Evolutionary conservation across 1,140 invertebrate species (phyloP), one percentile per base, ranked within the genome.

Genomic region (Sinonovacula constricta): DNA sequence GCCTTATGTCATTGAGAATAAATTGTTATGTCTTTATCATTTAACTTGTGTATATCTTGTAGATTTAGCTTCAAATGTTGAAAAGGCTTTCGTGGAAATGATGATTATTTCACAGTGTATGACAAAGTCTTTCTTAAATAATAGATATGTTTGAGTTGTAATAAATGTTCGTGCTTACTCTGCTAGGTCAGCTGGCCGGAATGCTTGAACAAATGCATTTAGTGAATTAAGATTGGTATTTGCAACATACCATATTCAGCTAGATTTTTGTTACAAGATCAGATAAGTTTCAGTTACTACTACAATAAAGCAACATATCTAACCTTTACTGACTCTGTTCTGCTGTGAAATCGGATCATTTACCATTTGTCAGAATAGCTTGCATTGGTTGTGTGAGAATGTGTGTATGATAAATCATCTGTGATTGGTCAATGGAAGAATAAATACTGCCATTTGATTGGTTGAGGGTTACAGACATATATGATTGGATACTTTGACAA

Each of bases 401-500:
- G 49, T 22, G 60, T 66, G 60, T 57, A 39, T 65, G 63, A 36
- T 51, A 59, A 60, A 53, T 76, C 51, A 67, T 76, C 72, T 76
- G 72, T 76, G 72, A 76, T 76, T 33, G 36, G 70, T 45, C 39
- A 45, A 45, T 45, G 31, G 34, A 22, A 39, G 39, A 15, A 24
- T 57, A 31, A 26, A n/a, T 51, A 26, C 34, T 76, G 62, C 72
- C 72, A 59, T 76, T 76, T 76, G 62, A 76, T 76, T 76, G 72
- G 72, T 63, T 67, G 33, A 76, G 63, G 39, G 39, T 10, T 45
- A 10, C 39, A 45, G 39, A 45, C 18, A 45, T 45, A n/a, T n/a
- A n/a, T 45, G 39, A 7, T 18, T 10, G 7, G 39, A 18, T 18
- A 10, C 7, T 45, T 10, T 45, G 39, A 45, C 39, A 45, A 45